Evolutionary conservation across 2,797 vertebrate genomes (phyloP), one percentile per base, ranked within the genome.

Genomic region (Gallinago solitaria): DNA sequence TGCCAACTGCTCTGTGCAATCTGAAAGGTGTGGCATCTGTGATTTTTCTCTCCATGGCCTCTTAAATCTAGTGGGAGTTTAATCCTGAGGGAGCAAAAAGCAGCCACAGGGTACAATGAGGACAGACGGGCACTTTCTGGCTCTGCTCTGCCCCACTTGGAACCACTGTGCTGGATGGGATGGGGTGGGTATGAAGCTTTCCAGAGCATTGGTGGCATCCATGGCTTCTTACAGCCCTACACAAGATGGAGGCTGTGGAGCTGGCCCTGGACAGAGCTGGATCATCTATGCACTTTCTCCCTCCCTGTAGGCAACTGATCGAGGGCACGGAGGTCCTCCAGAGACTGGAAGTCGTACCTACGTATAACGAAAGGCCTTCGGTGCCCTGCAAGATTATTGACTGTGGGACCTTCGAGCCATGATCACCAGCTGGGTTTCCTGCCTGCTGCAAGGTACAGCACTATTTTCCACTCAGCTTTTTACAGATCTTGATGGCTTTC

Each of bases 311-410:
- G 91, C 98, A 99, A 95, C 67, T 99, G 67, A 97, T 99, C 17
- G 98, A 99, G 97, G 99, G 99, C 91, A 98, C 97, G 1, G 97
- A 98, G 5, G 97, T 98, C 84, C 98, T 99, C 64, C 97, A 94
- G 93, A 98, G 93, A 90, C 85, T 99, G 84, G 98, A 99, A 97
- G 96, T 85, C 5, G 91, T 98, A 37, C 94, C 96, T 37, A 98
- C 98, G 7, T 97, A 91, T 92, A 99, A 99, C 2, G 98, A 99
- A 97, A 98, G 98, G 91, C 99, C 99, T 53, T 91, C 89, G 28
- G 76, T 97, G 86, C 94, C 97, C n/a, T 99, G 99, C 96, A 98
- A 88, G 97, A 97, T 99, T 89, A 82, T 54, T 69, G 90, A 97
- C 47, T 99, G 99, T 97, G 99, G 98, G 51, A 80, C 97, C 33